Conservation (phyloP, 2,888 invertebrate species). For the Saturnia pavonia region DNA sequence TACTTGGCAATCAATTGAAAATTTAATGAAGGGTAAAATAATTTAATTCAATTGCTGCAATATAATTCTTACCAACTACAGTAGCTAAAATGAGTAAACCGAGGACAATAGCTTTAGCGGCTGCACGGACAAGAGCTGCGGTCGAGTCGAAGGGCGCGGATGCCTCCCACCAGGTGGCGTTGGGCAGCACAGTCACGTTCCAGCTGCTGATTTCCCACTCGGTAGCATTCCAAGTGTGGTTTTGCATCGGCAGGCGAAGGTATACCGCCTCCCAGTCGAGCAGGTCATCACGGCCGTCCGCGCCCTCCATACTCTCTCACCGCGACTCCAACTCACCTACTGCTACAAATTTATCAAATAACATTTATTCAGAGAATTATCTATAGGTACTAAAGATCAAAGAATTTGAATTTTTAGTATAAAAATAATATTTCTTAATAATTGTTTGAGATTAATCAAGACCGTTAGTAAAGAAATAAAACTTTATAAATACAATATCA, state of each 20-base stretch:
- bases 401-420: no score
- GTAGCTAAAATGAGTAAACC: slow-evolving; percentile 84
- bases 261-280: slow-evolving; percentile 74
- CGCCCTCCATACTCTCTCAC: slow-evolving; percentile 78
- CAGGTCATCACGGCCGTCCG: slow-evolving; percentile 66
- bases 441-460: not conserved
- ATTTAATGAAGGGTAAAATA: no score
- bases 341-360: slow-evolving; percentile 26
- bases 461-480: not conserved
- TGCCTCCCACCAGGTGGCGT: slow-evolving; percentile 68
- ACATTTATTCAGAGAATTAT: not conserved
- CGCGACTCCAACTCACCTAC: slow-evolving; percentile 61
- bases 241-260: slow-evolving; percentile 60
- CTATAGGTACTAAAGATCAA: not conserved
- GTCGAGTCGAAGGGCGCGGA: slow-evolving; percentile 76
- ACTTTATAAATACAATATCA: not conserved
- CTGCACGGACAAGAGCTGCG: slow-evolving; percentile 82
- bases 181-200: slow-evolving; percentile 62
- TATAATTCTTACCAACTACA: slow-evolving; percentile 79
- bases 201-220: slow-evolving; percentile 59
- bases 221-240: slow-evolving; percentile 64
- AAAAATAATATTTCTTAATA: not conserved
- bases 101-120: slow-evolving; percentile 81
- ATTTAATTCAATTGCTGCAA: no score
- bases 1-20: no score